Base-by-base conservation (phyloP, 2,113 vertebrate genomes). In the Megaleporinus macrocephalus region DNA sequence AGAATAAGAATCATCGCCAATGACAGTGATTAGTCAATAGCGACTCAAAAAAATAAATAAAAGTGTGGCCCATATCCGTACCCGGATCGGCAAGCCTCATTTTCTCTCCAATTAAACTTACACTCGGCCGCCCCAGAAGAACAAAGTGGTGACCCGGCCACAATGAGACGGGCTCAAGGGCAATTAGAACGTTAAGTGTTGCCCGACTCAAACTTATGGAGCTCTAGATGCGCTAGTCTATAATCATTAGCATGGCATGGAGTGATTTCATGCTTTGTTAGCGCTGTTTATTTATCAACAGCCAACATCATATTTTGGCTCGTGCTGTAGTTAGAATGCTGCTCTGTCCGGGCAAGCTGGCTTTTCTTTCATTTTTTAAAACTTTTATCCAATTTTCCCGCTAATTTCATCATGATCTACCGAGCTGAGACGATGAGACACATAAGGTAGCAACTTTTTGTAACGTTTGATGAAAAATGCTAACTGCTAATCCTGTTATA, bases 1-100 rank as follows among this genome's bases (percentile, higher is more conserved):
- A 76, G 78, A 85, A 86, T 72, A 89, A 85, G 90, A 90, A 89
- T 90, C 88, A 89, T 87, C 82, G 83, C 70, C 84, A 85, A 84
- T 88, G 77, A 81, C 82, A 90, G 65, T 24, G 84, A 88, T 91
- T 87, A 88, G 76, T 89, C 84, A 85, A 85, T 84, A 89, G 82
- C 76, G 86, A 90, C 82, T 79, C 84, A 84, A 26, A 20, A 7
- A n/a, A n/a, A n/a, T n/a, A n/a, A n/a, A n/a, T n/a, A n/a, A n/a
- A n/a, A n/a, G n/a, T 26, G 29, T 0, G 44, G 87, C 30, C 16
- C 27, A 13, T 14, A 24, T 29, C 68, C 22, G 69, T 51, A 22
- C 73, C 26, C 70, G 49, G 49, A 33, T 33, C 55, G 15, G 61
- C 36, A 53, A 13, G 77, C 12, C 33, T 41, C 44, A 49, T 41